Evolutionary conservation across 2,888 invertebrate genomes (phyloP).

Genomic region (Epiblema foenella): DNA sequence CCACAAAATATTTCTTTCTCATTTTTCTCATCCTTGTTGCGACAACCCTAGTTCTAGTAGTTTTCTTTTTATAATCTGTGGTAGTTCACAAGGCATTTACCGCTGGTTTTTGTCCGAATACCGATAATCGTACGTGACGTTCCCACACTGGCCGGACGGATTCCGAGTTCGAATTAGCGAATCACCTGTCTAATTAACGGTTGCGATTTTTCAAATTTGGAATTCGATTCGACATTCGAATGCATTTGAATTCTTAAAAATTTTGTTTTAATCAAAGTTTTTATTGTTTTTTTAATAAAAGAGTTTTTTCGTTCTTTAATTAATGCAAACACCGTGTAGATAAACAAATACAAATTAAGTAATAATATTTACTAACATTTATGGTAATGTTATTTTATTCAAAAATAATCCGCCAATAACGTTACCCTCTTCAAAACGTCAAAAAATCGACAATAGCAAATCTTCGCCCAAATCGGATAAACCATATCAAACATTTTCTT

Average conservation of each 20-base stretch:
- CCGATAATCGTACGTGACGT: conserved; percentile 81
- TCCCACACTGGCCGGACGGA: conserved; percentile 78
- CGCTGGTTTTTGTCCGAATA: conserved; percentile 76
- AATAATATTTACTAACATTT: conserved; percentile 7
- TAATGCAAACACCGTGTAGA: background rate
- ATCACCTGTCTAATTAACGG: conserved; percentile 82
- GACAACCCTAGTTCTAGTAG: conserved; percentile 39
- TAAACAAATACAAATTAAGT: background rate
- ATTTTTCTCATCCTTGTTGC: background rate
- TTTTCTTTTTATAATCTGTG: conserved; percentile 44
- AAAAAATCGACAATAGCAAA: conserved; percentile 43
- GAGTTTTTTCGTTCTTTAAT: background rate
- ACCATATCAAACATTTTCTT: conserved; percentile 39
- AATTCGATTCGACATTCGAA: conserved; percentile 55
- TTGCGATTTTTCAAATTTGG: conserved; percentile 64
- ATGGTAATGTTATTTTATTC: background rate
- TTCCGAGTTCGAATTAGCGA: conserved; percentile 81
- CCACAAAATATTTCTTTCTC: background rate
- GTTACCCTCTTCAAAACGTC: conserved; percentile 38
- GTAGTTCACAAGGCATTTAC: conserved; percentile 51
- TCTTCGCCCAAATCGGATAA: conserved; percentile 39
- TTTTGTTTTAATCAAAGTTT: background rate
- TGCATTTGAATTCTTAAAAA: conserved; percentile 38
- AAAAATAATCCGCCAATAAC: conserved; percentile 16
- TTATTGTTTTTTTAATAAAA: background rate